phyloP scores from a whole-genome alignment of 2,113 vertebrate species.

The Ondatra zibethicus region DNA sequence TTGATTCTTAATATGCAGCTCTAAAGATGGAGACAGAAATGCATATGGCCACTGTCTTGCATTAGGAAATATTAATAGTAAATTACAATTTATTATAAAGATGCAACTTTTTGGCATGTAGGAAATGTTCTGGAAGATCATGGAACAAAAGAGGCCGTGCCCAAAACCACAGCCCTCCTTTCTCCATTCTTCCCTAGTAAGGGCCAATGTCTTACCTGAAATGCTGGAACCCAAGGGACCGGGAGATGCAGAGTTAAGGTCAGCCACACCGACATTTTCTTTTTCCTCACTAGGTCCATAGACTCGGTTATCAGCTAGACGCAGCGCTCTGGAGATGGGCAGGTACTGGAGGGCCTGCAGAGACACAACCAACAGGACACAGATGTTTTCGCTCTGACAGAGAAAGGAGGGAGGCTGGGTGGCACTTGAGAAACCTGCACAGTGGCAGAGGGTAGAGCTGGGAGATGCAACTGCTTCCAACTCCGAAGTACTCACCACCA shows the following conservation, averaged over 20 bases:
- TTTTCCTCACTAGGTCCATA: slow-evolving; percentile 45
- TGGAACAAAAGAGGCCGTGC: not conserved
- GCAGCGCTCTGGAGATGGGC: slow-evolving; percentile 82
- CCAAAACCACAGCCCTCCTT: not conserved
- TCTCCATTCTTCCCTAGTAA: not conserved
- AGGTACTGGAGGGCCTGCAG: slow-evolving; percentile 86
- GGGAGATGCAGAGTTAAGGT: slow-evolving; percentile 29
- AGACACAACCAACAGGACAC: not conserved
- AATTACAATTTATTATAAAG: not conserved
- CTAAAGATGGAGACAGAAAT: not conserved
- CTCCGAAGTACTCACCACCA: not conserved
- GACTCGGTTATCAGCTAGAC: slow-evolving; percentile 43
- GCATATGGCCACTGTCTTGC: not conserved
- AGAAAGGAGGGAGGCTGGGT: not conserved
- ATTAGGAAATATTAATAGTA: slow-evolving; percentile 27
- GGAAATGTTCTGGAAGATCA: slow-evolving; percentile 15
- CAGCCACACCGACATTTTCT: slow-evolving; percentile 31
- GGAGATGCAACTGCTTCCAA: not conserved
- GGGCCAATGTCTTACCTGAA: slow-evolving; percentile 72
- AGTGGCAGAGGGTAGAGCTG: not conserved
- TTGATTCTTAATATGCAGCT: not conserved
- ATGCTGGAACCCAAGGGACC: not conserved
- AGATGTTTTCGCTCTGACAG: not conserved
- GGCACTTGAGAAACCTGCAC: not conserved
- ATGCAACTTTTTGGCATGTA: not conserved